Evolutionary conservation across 2,113 vertebrate species (phyloP).

Genomic region (Dromiciops gliroides): DNA sequence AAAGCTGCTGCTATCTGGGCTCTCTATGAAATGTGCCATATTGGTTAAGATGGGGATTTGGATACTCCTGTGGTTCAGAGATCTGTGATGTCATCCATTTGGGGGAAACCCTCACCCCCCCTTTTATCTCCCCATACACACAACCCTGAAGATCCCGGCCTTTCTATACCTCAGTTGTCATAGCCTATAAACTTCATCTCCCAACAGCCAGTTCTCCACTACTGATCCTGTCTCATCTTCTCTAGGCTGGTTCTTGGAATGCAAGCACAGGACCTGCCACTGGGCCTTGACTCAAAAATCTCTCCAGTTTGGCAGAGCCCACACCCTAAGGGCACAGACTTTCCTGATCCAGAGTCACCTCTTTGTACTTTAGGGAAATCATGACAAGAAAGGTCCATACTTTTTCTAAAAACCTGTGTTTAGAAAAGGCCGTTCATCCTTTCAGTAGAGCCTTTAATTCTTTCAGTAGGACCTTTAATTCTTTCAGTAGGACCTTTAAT

Average conservation of each 20-base stretch:
- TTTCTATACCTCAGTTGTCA: not conserved
- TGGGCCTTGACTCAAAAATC: not conserved
- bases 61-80: not conserved
- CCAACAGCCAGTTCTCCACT: not conserved
- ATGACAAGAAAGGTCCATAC: not conserved
- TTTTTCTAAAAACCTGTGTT: not conserved
- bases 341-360: not conserved
- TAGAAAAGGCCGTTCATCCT: not conserved
- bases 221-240: too few relatives aligned
- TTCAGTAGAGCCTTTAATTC: not conserved
- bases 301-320: not conserved
- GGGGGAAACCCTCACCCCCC: not conserved
- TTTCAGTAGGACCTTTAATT: not conserved
- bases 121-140: not conserved
- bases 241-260: too few relatives aligned
- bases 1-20: not conserved
- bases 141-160: not conserved
- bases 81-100: not conserved
- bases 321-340: not conserved
- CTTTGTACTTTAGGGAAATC: not conserved
- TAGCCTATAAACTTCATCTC: not conserved
- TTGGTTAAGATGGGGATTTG: not conserved
- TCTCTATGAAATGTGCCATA: not conserved
- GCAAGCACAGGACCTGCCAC: too few relatives aligned
- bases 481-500: too few relatives aligned